Percentiles rank a stretch among this genome's conserved stretches.
These are phyloP conservation scores for Ceryle rudis DNA, from an alignment of 2,797 vertebrate genomes.

Conservation along the genomic window DNA sequence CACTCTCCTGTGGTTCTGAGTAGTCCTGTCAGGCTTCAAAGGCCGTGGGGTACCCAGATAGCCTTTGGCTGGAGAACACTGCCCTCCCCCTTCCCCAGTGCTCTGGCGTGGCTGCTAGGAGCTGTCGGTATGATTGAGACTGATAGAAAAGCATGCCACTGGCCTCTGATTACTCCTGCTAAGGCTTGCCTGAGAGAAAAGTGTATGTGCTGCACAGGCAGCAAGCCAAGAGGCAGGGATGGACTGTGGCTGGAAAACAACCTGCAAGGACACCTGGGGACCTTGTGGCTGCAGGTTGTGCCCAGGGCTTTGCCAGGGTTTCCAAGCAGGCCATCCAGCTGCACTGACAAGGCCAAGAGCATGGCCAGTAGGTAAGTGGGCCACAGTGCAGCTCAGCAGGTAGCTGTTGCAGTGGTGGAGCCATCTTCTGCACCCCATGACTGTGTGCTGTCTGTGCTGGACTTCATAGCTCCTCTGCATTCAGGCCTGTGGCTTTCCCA, in stretches of 20 bases:
- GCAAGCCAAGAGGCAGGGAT: not conserved
- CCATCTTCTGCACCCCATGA: not conserved
- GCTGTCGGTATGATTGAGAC: not conserved
- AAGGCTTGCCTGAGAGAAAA: not conserved
- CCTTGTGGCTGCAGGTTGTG: not conserved
- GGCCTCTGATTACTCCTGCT: not conserved
- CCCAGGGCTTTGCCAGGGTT: not conserved
- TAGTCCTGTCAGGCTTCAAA: not conserved
- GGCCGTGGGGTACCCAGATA: not conserved
- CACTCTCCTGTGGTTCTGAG: not conserved
- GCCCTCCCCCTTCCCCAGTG: not conserved
- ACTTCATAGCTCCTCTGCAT: not conserved
- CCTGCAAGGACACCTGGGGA: not conserved
- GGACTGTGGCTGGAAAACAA: not conserved
- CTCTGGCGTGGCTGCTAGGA: not conserved
- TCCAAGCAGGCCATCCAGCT: not conserved
- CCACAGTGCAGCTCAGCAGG: not conserved
- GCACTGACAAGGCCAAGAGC: too few relatives aligned
- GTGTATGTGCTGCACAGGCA: not conserved
- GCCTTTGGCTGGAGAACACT: not conserved
- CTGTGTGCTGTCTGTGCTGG: not conserved
- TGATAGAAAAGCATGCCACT: rapidly evolving
- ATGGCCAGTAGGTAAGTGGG: not conserved
- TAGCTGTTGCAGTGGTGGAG: not conserved
- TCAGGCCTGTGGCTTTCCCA: not conserved